Conservation (phyloP, 2,797 vertebrate genomes). For the Periparus ater region DNA sequence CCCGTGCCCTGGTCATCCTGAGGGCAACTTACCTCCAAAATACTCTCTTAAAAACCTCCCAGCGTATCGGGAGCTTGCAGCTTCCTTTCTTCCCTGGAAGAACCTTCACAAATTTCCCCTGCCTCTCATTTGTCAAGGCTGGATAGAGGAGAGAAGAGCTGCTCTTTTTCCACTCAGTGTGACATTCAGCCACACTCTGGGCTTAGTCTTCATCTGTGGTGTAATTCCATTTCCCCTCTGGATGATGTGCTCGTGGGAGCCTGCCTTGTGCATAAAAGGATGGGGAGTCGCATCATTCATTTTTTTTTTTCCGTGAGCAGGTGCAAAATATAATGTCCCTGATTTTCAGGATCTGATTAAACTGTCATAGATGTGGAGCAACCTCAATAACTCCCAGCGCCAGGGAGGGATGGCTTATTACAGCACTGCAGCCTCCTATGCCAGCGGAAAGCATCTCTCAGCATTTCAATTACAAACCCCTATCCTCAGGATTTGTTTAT, state of each 20-base stretch:
- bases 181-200: neutral
- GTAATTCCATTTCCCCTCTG: conserved; percentile 21
- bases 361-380: conserved; percentile 62
- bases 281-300: neutral
- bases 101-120: neutral
- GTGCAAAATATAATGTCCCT: conserved; percentile 59
- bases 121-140: neutral
- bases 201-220: neutral
- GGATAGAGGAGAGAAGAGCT: neutral
- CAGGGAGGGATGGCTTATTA: conserved; percentile 9
- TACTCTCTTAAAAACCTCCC: neutral
- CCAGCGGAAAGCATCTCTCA: conserved; percentile 23
- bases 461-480: conserved; percentile 10
- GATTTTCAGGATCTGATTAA: conserved; percentile 73
- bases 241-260: neutral
- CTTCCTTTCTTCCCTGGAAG: neutral
- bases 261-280: conserved; percentile 33
- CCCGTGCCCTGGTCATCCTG: neutral
- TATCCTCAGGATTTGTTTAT: conserved; percentile 46
- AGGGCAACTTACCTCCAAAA: neutral
- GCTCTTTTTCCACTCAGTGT: neutral
- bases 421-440: neutral
- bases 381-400: conserved; percentile 52
- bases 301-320: conserved; percentile 55
- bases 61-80: neutral